phyloP scores from a whole-genome alignment of 2,888 invertebrate species.

The Ischnura elegans region DNA sequence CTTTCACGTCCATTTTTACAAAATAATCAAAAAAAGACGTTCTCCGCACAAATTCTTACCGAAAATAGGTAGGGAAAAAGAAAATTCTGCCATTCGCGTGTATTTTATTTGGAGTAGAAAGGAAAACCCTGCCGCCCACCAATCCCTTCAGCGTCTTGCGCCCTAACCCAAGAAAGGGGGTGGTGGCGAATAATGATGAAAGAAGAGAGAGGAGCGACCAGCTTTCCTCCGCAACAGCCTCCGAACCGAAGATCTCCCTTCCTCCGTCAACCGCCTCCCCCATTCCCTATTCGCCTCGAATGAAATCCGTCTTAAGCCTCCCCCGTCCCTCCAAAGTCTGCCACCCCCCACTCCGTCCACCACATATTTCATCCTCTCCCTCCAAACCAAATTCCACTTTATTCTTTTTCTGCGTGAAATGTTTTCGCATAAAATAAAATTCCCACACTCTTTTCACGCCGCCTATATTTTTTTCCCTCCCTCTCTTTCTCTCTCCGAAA shows the following conservation, averaged over 20 bases:
- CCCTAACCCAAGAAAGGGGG: not conserved
- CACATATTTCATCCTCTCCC: constrained; percentile 7
- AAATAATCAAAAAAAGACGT: not conserved
- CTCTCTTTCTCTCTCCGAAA: not conserved
- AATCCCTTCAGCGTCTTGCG: not conserved
- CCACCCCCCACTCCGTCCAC: not conserved
- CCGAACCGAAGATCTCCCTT: not conserved
- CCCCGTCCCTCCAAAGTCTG: not conserved
- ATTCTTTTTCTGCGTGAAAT: constrained; percentile 25
- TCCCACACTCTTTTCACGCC: constrained; percentile 60
- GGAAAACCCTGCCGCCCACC: not conserved
- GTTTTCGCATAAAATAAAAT: constrained; percentile 59
- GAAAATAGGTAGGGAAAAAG: not conserved
- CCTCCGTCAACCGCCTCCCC: not conserved
- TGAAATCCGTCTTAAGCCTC: constrained; percentile 13
- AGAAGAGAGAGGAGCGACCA: constrained; percentile 16
- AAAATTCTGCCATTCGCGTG: not conserved
- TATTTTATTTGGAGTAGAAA: not conserved
- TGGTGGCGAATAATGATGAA: not conserved
- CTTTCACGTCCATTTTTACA: not conserved
- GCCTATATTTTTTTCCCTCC: not conserved
- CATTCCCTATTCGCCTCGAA: not conserved
- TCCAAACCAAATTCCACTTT: not conserved
- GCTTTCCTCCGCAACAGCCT: not conserved
- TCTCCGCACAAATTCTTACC: not conserved